These are phyloP conservation scores for Eubasilissa regina DNA, from an alignment of 1,140 invertebrate species.

Conservation along the genomic window DNA sequence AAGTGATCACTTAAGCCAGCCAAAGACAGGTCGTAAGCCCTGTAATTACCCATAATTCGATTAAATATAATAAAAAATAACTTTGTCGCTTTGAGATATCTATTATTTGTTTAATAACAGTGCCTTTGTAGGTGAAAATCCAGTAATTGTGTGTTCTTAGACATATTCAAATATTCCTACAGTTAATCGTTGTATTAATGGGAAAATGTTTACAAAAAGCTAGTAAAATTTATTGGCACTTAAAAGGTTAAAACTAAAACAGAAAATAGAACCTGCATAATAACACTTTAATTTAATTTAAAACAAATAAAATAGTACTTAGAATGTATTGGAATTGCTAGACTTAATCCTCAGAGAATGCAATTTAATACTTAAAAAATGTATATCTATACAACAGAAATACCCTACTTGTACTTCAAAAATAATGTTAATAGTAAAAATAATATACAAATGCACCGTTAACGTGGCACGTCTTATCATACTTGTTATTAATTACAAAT, in stretches of 20 bases:
- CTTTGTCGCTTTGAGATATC: too few relatives aligned
- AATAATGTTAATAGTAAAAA: constrained; percentile 13
- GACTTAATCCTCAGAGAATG: constrained; percentile 1
- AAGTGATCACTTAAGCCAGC: too few relatives aligned
- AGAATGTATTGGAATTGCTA: too few relatives aligned
- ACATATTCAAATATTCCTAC: too few relatives aligned
- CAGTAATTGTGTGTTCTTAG: too few relatives aligned
- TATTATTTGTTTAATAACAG: too few relatives aligned
- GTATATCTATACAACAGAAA: not conserved
- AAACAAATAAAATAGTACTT: too few relatives aligned
- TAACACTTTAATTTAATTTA: not conserved
- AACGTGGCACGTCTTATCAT: not conserved
- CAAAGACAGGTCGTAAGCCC: too few relatives aligned
- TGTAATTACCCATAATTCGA: too few relatives aligned
- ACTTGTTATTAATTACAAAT: too few relatives aligned
- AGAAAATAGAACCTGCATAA: constrained; percentile 9
- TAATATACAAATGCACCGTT: constrained; percentile 20
- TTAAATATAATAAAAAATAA: too few relatives aligned
- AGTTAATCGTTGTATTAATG: not conserved
- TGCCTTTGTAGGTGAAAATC: too few relatives aligned
- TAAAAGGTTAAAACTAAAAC: constrained; percentile 1
- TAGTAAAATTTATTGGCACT: constrained; percentile 13
- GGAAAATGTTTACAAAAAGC: constrained; percentile 4
- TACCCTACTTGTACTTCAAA: constrained; percentile 6
- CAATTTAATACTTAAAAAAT: constrained; percentile 18